phyloP scores from a whole-genome alignment of 2,113 vertebrate genomes.

The Anthoscopus minutus region DNA sequence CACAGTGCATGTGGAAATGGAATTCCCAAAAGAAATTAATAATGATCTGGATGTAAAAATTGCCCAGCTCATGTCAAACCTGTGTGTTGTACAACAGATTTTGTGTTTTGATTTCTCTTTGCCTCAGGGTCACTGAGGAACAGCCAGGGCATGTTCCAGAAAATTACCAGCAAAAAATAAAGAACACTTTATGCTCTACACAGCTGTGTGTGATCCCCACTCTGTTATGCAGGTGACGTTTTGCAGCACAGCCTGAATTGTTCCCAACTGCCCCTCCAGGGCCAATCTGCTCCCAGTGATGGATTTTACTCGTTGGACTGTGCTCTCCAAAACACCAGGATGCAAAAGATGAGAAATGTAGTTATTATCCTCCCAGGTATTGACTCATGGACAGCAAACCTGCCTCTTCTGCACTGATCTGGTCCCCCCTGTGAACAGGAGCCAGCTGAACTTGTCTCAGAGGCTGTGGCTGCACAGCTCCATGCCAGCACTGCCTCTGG shows the following conservation, averaged over 20 bases:
- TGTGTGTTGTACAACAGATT: neutral
- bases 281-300: neutral
- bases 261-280: fast-evolving
- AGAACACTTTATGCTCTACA: neutral
- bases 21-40: neutral
- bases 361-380: neutral
- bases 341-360: neutral
- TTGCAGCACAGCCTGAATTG: neutral
- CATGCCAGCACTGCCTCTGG: neutral
- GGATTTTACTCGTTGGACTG: neutral
- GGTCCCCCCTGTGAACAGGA: neutral
- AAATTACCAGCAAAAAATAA: slow-evolving; percentile 19
- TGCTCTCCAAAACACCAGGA: neutral
- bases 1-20: neutral
- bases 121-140: neutral
- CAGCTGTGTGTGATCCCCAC: neutral
- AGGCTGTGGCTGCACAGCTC: neutral
- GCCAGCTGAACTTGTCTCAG: neutral
- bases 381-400: neutral
- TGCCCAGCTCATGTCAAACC: neutral
- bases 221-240: neutral
- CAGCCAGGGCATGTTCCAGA: neutral
- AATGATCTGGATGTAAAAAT: neutral
- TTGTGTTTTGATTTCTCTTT: neutral
- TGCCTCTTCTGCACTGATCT: fast-evolving